A percentile compares a stretch with the other conserved stretches of the same genome.
Evolutionary conservation across 2,888 invertebrate species (phyloP).

Genomic region (Spodoptera exigua): DNA sequence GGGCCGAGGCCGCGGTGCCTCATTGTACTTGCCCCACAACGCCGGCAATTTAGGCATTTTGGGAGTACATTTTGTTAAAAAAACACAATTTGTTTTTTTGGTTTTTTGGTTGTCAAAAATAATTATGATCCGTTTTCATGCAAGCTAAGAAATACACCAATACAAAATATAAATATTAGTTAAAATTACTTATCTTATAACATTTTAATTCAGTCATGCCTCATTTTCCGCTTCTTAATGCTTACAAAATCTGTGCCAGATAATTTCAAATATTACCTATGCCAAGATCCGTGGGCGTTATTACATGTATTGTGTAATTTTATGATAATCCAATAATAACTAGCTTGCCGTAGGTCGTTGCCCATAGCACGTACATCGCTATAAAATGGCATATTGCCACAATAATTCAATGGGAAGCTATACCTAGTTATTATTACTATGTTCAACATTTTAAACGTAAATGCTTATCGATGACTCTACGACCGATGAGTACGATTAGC

Average conservation of each 20-base stretch:
- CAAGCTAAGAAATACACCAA: too few relatives aligned
- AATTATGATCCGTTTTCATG: too few relatives aligned
- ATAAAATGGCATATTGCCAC: slow-evolving; percentile 37
- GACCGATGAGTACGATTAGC: slow-evolving; percentile 14
- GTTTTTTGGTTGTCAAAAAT: too few relatives aligned
- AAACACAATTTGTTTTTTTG: too few relatives aligned
- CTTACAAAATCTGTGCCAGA: slow-evolving; percentile 26
- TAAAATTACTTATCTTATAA: too few relatives aligned
- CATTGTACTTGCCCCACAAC: too few relatives aligned
- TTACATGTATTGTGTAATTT: slow-evolving; percentile 26
- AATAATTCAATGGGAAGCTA: slow-evolving; percentile 3
- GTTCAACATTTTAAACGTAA: slow-evolving; percentile 1
- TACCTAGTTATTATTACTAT: neutral
- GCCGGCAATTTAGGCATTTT: too few relatives aligned
- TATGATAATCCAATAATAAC: slow-evolving; percentile 12
- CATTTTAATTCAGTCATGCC: too few relatives aligned
- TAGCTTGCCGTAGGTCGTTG: slow-evolving; percentile 34
- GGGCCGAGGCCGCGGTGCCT: too few relatives aligned
- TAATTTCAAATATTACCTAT: slow-evolving; percentile 4
- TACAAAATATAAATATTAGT: too few relatives aligned
- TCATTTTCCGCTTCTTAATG: too few relatives aligned
- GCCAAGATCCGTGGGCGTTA: slow-evolving; percentile 14
- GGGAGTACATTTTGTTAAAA: too few relatives aligned
- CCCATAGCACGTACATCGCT: slow-evolving; percentile 14
- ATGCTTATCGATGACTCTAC: slow-evolving; percentile 19